Evolutionary conservation across 2,797 vertebrate genomes (phyloP).

Genomic region (Poecilia wingei): DNA sequence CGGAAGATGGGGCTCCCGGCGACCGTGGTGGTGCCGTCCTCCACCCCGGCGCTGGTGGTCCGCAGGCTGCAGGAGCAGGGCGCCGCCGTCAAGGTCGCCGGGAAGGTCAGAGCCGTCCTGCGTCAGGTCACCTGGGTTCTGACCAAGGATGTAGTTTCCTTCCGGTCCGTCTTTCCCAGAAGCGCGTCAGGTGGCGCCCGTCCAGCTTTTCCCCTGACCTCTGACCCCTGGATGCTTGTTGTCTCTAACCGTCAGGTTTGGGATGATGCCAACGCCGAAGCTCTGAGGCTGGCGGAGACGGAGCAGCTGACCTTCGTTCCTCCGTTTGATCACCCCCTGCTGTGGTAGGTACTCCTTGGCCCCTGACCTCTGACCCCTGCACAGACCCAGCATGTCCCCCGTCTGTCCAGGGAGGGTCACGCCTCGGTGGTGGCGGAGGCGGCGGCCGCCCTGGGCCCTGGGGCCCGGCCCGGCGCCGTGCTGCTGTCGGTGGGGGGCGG

Average conservation of each 20-base stretch:
- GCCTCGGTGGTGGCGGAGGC: conserved; percentile 78
- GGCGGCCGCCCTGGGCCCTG: conserved; percentile 61
- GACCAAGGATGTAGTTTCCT: too few species aligned
- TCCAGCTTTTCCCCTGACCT: not conserved
- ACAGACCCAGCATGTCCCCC: not conserved
- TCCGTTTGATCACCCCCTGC: conserved; percentile 82
- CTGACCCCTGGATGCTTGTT: not conserved
- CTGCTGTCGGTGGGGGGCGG: conserved; percentile 84
- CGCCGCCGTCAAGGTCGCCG: conserved; percentile 74
- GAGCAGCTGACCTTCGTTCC: conserved; percentile 77
- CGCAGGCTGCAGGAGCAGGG: conserved; percentile 77
- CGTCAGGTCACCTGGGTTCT: too few species aligned
- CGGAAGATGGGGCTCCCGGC: conserved; percentile 78
- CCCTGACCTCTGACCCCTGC: not conserved
- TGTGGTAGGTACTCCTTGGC: conserved; percentile 72
- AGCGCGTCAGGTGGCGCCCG: too few species aligned
- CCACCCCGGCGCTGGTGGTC: conserved; percentile 72
- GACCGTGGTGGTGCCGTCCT: conserved; percentile 79
- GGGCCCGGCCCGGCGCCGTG: conserved; percentile 77
- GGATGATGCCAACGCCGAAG: conserved; percentile 84
- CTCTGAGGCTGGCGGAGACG: conserved; percentile 69
- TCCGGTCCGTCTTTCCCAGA: too few species aligned
- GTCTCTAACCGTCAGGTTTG: conserved; percentile 73
- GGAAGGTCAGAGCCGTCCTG: conserved; percentile 67
- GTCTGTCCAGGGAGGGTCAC: conserved; percentile 78